Base-by-base conservation (phyloP, 2,113 vertebrate genomes). In the Apteryx mantelli region DNA sequence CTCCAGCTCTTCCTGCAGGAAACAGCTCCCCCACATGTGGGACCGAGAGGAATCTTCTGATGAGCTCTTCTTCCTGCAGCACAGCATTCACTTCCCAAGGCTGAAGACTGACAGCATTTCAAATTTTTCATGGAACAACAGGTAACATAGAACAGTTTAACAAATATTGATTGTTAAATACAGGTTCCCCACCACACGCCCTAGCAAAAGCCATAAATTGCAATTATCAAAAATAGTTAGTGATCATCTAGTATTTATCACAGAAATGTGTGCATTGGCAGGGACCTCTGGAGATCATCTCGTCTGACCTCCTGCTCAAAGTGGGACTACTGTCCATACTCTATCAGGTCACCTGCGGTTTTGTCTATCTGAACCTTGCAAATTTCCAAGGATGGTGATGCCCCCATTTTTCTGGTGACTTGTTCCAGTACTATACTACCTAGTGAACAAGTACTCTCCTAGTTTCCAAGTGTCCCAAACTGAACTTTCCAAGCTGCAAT, bases 1-100 rank as follows among this genome's bases (percentile, higher is more conserved):
- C 60, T 86, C 68, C 79, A 86, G 88, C 63, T 80, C 22, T 46
- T 80, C 70, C 82, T 28, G 17, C 3, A 1, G 55, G 44, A 25
- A 86, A 40, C 1, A 7, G 75, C 42, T 53, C 36, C 44, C 28
- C 53, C 26, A 20, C 0, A 0, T 53, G 42, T 4, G 4, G 32
- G 30, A 56, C 8, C 2, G 38, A 30, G 8, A 77, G 32, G 17
- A 69, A n/a, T 24, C 24, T 55, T 91, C n/a, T 0, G 0, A 48
- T 55, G 11, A 89, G 21, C 53, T 73, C 34, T 64, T 85, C 20
- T 0, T 26, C 15, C 17, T 77, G 84, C 42, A 84, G 26, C 14
- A 21, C 48, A 38, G 30, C 63, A 9, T 65, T 50, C 10, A 1
- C 0, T 44, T 94, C 75, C 74, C 65, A 11, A 56, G 28, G 53